These are phyloP conservation scores for Natator depressus DNA, from an alignment of 2,113 vertebrate species.

Conservation along the genomic window DNA sequence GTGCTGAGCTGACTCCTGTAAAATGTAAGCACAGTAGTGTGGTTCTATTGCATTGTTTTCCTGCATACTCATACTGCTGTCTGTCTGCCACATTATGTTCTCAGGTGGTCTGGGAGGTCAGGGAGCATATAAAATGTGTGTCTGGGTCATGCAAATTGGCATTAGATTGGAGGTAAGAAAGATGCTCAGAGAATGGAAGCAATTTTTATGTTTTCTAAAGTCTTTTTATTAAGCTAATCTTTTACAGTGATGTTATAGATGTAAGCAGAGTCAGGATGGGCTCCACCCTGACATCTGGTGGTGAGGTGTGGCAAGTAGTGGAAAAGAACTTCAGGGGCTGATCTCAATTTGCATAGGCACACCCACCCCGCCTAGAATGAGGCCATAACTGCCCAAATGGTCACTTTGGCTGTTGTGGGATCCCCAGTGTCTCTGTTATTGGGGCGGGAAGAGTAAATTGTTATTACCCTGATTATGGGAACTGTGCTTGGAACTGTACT, in stretches of 20 bases:
- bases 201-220: neutral
- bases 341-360: too few relatives aligned
- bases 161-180: neutral
- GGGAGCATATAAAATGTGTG: neutral
- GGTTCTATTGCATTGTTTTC: accelerated
- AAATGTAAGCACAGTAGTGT: neutral
- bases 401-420: too few relatives aligned
- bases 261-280: too few relatives aligned
- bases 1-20: neutral
- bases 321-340: too few relatives aligned
- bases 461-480: too few relatives aligned
- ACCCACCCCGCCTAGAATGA: too few relatives aligned
- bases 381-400: too few relatives aligned
- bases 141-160: neutral
- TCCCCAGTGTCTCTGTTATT: too few relatives aligned
- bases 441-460: too few relatives aligned
- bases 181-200: neutral
- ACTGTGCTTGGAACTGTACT: too few relatives aligned
- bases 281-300: too few relatives aligned
- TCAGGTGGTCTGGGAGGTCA: neutral
- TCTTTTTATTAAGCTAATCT: neutral
- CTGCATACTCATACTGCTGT: accelerated
- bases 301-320: too few relatives aligned
- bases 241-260: neutral
- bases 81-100: neutral